Base-by-base conservation (phyloP, 1,140 invertebrate genomes). In the Temnothorax curvispinosus region DNA sequence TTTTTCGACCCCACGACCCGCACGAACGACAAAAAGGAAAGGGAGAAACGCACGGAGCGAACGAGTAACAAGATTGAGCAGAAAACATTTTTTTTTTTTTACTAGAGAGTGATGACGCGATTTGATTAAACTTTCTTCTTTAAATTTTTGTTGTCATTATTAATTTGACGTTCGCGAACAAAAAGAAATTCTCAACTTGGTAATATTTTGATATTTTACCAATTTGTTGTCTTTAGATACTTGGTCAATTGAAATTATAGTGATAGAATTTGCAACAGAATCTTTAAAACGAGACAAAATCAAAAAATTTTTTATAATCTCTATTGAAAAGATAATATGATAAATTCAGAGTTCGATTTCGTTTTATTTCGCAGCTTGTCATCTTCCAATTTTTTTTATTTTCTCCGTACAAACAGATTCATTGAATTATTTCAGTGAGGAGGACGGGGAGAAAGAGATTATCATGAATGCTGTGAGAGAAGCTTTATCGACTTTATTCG, bases 1-100 rank as follows among this genome's bases (percentile, higher is more conserved):
- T 93, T 94, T 93, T 94, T 94, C 88, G 88, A 88, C 62, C 13
- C 80, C 60, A 38, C 76, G 60, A 65, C 27, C 65, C 82, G 54
- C 67, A 56, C 60, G 47, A 47, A 87, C 56, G 62, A 87, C 87
- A 88, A 67, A 89, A 72, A 67, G 72, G 82, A 74, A 86, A 41
- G 60, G 50, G 27, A 76, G 76, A 82, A 75, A 69, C 27, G 72
- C 11, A 56, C 60, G 8, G 3, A 67, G 35, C 15, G n/a, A n/a
- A 38, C 67, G 58, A 47, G 71, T 64, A 78, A 82, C 62, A 52
- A 9, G 13, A 15, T 15, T n/a, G 4, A 18, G 15, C 5, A 21
- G 0, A 18, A 65, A 27, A 58, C 18, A 11, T 27, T 18, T 50
- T 11, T 50, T 50, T 50, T 47, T 52, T 64, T 44, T 85, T 21